phyloP scores from a whole-genome alignment of 2,113 vertebrate genomes.

The Maccullochella peelii region DNA sequence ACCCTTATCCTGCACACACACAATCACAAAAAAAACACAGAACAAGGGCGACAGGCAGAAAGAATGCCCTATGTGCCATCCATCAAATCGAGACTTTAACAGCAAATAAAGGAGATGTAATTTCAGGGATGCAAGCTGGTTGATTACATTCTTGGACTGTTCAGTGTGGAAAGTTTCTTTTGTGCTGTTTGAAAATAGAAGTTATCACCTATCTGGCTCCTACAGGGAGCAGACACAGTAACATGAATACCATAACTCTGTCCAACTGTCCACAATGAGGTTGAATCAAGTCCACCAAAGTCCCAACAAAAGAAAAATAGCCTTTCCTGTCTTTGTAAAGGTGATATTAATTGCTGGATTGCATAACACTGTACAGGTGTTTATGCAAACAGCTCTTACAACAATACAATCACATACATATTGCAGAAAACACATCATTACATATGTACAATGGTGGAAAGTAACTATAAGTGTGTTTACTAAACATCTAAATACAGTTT shows the following conservation, averaged over 20 bases:
- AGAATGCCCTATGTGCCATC: not conserved
- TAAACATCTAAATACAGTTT: too few relatives aligned
- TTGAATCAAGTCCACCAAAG: not conserved
- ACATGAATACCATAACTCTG: conserved; percentile 2
- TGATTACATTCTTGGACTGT: not conserved
- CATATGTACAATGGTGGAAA: too few relatives aligned
- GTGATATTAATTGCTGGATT: not conserved
- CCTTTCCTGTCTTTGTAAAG: not conserved
- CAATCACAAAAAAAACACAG: not conserved
- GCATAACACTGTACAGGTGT: not conserved
- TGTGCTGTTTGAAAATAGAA: not conserved
- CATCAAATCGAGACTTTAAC: not conserved
- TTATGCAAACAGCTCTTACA: not conserved
- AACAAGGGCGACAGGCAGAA: not conserved
- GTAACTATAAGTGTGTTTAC: too few relatives aligned
- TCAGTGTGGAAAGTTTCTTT: not conserved
- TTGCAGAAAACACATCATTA: not conserved
- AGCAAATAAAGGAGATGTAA: not conserved
- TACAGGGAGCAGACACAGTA: not conserved
- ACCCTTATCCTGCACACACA: not conserved
- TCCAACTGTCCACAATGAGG: not conserved
- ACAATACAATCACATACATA: not conserved
- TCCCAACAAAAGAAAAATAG: not conserved
- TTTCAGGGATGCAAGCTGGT: not conserved
- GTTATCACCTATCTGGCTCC: not conserved